Evolutionary conservation across 2,113 vertebrate species (phyloP).

Genomic region (Puma concolor): DNA sequence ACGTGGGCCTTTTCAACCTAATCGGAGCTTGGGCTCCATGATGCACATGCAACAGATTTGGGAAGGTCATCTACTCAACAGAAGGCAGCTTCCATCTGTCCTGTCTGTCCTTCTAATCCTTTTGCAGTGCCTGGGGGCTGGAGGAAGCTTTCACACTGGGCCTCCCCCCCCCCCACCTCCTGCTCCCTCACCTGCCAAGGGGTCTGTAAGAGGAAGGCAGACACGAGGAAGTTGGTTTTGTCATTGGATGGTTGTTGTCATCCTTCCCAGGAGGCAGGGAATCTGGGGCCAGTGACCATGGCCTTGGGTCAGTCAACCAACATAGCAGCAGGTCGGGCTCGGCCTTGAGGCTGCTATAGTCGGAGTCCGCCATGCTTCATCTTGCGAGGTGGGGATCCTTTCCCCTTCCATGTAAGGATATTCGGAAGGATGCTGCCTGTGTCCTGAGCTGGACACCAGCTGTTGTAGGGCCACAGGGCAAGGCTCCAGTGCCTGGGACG

Average conservation of each 20-base stretch:
- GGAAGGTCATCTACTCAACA: background rate
- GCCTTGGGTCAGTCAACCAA: background rate
- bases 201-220: background rate
- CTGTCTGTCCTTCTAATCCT: background rate
- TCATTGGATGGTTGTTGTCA: no score
- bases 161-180: background rate
- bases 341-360: fast-evolving
- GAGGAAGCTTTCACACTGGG: background rate
- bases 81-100: background rate
- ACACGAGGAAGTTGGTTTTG: background rate
- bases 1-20: background rate
- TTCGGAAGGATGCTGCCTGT: background rate
- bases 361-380: fast-evolving
- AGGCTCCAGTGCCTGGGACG: background rate
- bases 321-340: background rate
- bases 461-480: background rate
- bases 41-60: background rate
- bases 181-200: background rate
- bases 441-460: background rate
- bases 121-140: background rate
- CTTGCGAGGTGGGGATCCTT: background rate
- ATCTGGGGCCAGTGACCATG: background rate
- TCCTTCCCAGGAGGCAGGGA: background rate
- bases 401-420: no score
- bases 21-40: background rate